These are phyloP conservation scores for Drosophila ercepeae DNA, from an alignment of 1,140 invertebrate genomes.

Conservation along the genomic window DNA sequence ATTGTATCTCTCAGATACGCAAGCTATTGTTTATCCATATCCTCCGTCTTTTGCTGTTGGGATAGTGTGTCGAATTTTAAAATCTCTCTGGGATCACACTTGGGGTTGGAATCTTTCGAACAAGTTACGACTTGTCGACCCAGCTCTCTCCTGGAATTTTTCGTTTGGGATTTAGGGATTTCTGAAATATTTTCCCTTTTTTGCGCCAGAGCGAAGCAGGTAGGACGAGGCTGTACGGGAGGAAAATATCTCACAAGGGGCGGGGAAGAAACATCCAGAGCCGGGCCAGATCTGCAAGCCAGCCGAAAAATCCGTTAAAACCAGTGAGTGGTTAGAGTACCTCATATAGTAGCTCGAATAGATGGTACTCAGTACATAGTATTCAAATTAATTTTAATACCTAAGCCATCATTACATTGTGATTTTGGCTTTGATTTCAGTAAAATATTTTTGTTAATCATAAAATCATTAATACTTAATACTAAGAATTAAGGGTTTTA, in stretches of 20 bases:
- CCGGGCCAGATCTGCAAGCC: slow-evolving; percentile 3
- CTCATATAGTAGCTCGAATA: neutral
- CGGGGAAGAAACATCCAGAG: slow-evolving; percentile 9
- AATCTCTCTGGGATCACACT: slow-evolving; percentile 53
- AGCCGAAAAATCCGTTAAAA: slow-evolving; percentile 47
- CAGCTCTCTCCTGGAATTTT: slow-evolving; percentile 49
- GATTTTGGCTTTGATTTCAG: neutral
- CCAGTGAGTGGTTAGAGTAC: neutral
- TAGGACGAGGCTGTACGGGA: slow-evolving; percentile 15
- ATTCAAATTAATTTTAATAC: neutral
- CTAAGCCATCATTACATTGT: too few species aligned
- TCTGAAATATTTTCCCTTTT: slow-evolving; percentile 11
- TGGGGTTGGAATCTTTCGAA: slow-evolving; percentile 42
- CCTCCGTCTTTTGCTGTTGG: slow-evolving; percentile 42
- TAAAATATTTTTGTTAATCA: too few species aligned
- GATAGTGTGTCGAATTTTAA: slow-evolving; percentile 73
- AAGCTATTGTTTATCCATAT: slow-evolving; percentile 56
- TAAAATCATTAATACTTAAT: too few species aligned
- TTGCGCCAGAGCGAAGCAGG: slow-evolving; percentile 42
- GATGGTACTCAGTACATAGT: slow-evolving; percentile 5
- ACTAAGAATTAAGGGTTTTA: too few species aligned
- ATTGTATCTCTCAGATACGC: slow-evolving; percentile 60
- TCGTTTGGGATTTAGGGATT: slow-evolving; percentile 46
- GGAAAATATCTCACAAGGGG: slow-evolving; percentile 2
- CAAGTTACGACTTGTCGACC: slow-evolving; percentile 65